phyloP scores from a whole-genome alignment of 2,113 vertebrate genomes.

The Oryzias melastigma region DNA sequence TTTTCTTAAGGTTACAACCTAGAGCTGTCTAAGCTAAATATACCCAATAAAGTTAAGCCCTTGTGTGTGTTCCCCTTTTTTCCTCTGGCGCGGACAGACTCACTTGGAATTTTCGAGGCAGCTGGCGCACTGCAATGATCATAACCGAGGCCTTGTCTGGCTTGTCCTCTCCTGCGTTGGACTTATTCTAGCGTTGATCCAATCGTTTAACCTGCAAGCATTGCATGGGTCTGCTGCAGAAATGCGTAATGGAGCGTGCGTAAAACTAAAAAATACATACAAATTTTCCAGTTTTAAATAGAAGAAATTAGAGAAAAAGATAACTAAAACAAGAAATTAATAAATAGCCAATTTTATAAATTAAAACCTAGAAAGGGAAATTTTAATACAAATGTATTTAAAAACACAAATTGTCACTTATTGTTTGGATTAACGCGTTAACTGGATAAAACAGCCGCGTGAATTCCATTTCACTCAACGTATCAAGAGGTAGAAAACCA shows the following conservation, averaged over 20 bases:
- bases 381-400: conserved; percentile 12
- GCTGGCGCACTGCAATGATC: conserved; percentile 88
- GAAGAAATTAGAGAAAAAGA: background rate
- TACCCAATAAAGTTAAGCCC: conserved; percentile 77
- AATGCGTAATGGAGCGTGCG: no score
- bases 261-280: background rate
- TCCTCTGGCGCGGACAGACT: conserved; percentile 72
- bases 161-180: conserved; percentile 26
- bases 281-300: background rate
- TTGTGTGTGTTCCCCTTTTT: conserved; percentile 71
- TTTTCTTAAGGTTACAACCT: conserved; percentile 80
- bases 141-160: conserved; percentile 94
- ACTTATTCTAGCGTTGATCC: conserved; percentile 28
- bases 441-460: background rate
- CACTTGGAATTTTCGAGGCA: conserved; percentile 73
- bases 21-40: conserved; percentile 78
- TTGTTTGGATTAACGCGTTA: no score
- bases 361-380: background rate
- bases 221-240: background rate
- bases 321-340: background rate
- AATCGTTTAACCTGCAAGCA: conserved; percentile 9
- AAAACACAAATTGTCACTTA: no score
- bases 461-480: conserved; percentile 17
- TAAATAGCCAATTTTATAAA: no score
- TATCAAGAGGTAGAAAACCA: background rate